phyloP scores from a whole-genome alignment of 2,797 vertebrate species.

The Notamacropus eugenii region DNA sequence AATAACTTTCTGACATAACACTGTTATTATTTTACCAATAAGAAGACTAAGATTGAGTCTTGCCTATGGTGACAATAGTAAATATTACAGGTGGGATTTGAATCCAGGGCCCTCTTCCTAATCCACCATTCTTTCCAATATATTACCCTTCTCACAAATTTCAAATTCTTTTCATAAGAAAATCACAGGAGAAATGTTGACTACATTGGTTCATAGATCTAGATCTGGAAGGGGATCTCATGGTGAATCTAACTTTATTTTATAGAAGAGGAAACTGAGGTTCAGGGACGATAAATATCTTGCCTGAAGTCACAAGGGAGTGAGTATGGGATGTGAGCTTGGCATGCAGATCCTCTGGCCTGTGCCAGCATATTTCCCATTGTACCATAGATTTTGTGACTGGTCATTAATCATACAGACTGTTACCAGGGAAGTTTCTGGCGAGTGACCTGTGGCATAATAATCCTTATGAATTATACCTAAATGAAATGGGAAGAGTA shows the following conservation, averaged over 20 bases:
- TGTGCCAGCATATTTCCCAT: neutral
- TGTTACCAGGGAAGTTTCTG: neutral
- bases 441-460: neutral
- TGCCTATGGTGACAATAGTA: neutral
- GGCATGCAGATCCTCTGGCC: neutral
- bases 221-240: neutral
- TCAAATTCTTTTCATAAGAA: neutral
- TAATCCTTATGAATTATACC: neutral
- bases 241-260: neutral
- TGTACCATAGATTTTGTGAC: neutral
- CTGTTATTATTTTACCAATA: neutral
- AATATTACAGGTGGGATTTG: neutral
- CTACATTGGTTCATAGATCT: neutral
- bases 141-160: neutral
- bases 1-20: neutral
- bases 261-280: neutral
- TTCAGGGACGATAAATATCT: neutral
- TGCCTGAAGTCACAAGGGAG: neutral
- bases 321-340: neutral
- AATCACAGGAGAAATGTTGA: neutral
- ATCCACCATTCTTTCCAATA: neutral
- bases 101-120: neutral
- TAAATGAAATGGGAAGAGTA: neutral
- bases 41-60: neutral
- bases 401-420: neutral